Evolutionary conservation across 1,140 invertebrate genomes (phyloP), one percentile per base, ranked within the genome.

Genomic region (Drosophila insularis): DNA sequence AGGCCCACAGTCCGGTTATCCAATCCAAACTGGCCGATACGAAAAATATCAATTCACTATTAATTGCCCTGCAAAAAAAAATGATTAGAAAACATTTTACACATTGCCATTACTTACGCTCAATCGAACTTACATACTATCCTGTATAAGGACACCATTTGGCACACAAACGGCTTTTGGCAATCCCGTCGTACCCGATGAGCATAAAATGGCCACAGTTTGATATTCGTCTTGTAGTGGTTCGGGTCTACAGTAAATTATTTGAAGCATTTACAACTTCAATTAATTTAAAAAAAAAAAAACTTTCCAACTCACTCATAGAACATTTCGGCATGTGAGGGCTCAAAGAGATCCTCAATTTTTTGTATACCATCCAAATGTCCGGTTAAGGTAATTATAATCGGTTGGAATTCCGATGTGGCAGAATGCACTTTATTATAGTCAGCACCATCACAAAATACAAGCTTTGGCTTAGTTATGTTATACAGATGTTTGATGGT

Each of bases 131-230:
- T 67, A 89, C 75, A 54, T 10, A 13, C 63, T 62, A 21, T 77
- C 68, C 6, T 54, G 39, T 19, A 11, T 31, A 0, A 89, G 31
- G 31, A 67, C 62, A 21, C 70, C 39, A 71, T 96, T 95, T 1
- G 95, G 95, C 1, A 96, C 81, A 89, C 94, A 93, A 1, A 96
- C 96, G 40, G 95, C 96, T 92, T 97, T 97, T 2, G 96, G 95
- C 40, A 94, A 85, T 65, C 96, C 95, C 23, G 95, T 96, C 8
- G 96, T 96, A 7, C 96, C 96, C 59, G 95, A 96, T 0, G 95
- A 94, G 35, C 82, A 92, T 0, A 93, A 68, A 50, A 94, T 91
- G 4, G 85, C 74, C 21, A 85, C 66, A 6, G 82, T 86, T 64
- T 90, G 80, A 13, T 80, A 76, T 1, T 56, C 68, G 6, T 84